Base-by-base conservation (phyloP, 2,113 vertebrate species). In the Theristicus caerulescens region DNA sequence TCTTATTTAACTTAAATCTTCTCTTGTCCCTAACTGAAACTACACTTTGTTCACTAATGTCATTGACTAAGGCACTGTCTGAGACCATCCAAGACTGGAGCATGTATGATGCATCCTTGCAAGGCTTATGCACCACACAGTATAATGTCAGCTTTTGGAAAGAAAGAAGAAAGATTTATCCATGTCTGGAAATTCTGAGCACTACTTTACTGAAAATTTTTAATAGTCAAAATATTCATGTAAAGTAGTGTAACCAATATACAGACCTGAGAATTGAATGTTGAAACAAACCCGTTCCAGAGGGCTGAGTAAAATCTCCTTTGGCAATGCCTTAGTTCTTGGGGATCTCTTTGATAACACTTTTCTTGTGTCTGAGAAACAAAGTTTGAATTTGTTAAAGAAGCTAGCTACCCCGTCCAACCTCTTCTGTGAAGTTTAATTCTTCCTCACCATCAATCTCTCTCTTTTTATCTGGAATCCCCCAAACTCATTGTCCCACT, bases 31-130 rank as follows among this genome's bases (percentile, higher is more conserved):
- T 31, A 70, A 13, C 16, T 89, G 55, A 84, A 84, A 44, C 14
- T 13, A 49, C 3, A 6, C 6, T 77, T 57, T 42, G 13, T 46
- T 81, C 44, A 40, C 21, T 32, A 78, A 47, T 31, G 21, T 10
- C 36, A 18, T 58, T 73, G n/a, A 52, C 25, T 57, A 65, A 76
- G 10, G 13, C 22, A 42, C n/a, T 82, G 17, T 32, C 27, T 71
- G 58, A 64, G 25, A 51, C 38, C 4, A 0, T 9, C 66, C 0
- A 0, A 55, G 58, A 6, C 3, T 38, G 17, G 16, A 83, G 31
- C 13, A 22, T 10, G 10, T 59, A 21, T 0, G 0, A 21, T 22
- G 10, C 19, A 74, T 27, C 7, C 32, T 46, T 47, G 16, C 14
- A 70, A 93, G 46, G 7, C 12, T 65, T 67, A 57, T 10, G 32